Percentiles rank a stretch among this genome's conserved stretches.
Conservation (phyloP, 2,113 vertebrate genomes). For the Peromyscus leucopus region DNA sequence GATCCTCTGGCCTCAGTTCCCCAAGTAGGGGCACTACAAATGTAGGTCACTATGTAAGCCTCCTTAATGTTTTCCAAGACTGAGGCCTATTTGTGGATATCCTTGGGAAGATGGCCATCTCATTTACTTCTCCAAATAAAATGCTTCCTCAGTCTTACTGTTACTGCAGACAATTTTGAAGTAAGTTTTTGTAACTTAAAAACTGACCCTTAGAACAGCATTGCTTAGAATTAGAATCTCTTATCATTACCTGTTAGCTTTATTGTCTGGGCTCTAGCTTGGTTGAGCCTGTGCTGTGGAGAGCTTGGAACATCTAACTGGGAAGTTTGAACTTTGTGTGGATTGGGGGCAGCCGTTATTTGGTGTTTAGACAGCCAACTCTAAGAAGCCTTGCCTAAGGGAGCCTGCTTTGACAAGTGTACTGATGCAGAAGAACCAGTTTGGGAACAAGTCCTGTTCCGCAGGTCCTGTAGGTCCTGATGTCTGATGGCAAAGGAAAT, state of each 20-base stretch:
- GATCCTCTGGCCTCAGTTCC: neutral
- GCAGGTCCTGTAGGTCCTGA: neutral
- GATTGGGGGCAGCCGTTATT: neutral
- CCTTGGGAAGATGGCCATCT: slow-evolving; percentile 7
- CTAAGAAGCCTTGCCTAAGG: neutral
- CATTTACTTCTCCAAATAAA: slow-evolving; percentile 35
- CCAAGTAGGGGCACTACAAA: neutral
- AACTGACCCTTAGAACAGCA: neutral
- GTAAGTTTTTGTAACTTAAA: slow-evolving; percentile 1
- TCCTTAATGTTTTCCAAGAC: slow-evolving; percentile 7
- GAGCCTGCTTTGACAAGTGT: neutral
- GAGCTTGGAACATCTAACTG: neutral
- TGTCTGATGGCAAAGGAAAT: slow-evolving; percentile 37
- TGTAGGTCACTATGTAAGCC: neutral
- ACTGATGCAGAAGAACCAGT: neutral
- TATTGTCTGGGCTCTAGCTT: neutral
- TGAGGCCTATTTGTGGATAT: neutral
- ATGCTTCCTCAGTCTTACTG: neutral
- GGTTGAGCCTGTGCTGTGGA: neutral
- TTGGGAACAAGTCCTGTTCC: neutral
- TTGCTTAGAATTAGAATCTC: neutral
- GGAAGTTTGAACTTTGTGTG: slow-evolving; percentile 26
- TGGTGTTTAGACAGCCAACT: neutral
- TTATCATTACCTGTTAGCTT: neutral
- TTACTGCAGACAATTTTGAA: slow-evolving; percentile 38